These are phyloP conservation scores for Torymus tubicola DNA, from an alignment of 2,888 invertebrate genomes.

Conservation along the genomic window DNA sequence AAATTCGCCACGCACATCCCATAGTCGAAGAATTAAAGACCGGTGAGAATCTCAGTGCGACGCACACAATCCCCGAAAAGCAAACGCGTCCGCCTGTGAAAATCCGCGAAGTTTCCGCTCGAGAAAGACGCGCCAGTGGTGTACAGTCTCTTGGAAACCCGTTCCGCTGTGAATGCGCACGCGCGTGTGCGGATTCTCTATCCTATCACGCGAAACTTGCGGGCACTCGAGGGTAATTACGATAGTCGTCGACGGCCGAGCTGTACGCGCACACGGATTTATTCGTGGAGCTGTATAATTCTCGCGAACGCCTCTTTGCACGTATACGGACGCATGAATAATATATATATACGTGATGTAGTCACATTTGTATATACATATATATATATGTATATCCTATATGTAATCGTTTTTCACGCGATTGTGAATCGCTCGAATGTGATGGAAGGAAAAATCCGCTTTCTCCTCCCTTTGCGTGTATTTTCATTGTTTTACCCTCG, in stretches of 20 bases:
- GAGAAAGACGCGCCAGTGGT: neutral
- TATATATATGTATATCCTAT: neutral
- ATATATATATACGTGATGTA: constrained; percentile 1
- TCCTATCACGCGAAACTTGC: constrained; percentile 1
- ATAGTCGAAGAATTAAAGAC: too few species aligned
- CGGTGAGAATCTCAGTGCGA: too few species aligned
- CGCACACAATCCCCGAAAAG: neutral
- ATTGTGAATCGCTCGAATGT: constrained; percentile 21
- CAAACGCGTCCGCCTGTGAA: neutral
- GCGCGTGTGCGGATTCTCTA: too few species aligned
- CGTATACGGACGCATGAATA: constrained; percentile 31
- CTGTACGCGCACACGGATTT: constrained; percentile 3
- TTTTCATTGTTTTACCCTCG: constrained; percentile 20
- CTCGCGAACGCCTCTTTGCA: neutral
- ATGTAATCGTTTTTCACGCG: constrained; percentile 24
- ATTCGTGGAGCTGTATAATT: constrained; percentile 36
- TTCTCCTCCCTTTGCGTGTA: too few species aligned
- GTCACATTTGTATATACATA: neutral
- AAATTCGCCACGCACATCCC: too few species aligned
- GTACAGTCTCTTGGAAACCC: neutral
- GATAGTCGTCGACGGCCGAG: constrained; percentile 14
- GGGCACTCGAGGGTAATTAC: constrained; percentile 35
- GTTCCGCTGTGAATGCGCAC: too few species aligned
- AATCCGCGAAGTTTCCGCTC: constrained; percentile 13
- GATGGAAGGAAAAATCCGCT: constrained; percentile 30